Percentiles rank a stretch among this genome's conserved stretches.
Conservation (phyloP, 2,797 vertebrate species). For the Lutjanus campechanus region DNA sequence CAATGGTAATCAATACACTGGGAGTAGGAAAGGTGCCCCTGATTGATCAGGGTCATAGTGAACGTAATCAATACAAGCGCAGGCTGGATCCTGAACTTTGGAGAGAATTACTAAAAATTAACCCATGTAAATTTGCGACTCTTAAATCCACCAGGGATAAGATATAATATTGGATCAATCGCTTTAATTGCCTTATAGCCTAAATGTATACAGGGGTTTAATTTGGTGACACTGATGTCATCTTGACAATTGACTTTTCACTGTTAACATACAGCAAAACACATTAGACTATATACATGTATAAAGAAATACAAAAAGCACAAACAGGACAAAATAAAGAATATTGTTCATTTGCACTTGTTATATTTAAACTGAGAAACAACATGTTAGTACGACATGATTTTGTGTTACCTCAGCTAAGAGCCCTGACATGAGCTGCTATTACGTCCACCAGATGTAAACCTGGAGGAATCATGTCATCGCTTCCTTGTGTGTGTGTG, state of each 20-base stretch:
- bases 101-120: conserved; percentile 23
- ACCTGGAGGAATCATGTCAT: no score
- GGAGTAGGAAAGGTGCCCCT: conserved; percentile 41
- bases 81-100: conserved; percentile 47
- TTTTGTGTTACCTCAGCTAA: no score
- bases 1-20: conserved; percentile 51
- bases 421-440: no score
- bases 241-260: background rate
- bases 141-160: background rate
- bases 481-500: no score
- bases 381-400: no score
- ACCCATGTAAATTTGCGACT: conserved; percentile 20
- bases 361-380: no score
- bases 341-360: no score
- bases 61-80: conserved; percentile 53
- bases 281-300: no score
- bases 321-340: no score
- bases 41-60: conserved; percentile 57
- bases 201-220: background rate
- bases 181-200: background rate
- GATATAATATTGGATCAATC: conserved; percentile 18
- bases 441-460: no score
- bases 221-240: background rate
- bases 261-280: background rate
- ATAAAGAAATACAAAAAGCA: no score